Percentiles rank a stretch among this genome's conserved stretches.
phyloP scores from a whole-genome alignment of 2,797 vertebrate species.

The Glyptemys insculpta region DNA sequence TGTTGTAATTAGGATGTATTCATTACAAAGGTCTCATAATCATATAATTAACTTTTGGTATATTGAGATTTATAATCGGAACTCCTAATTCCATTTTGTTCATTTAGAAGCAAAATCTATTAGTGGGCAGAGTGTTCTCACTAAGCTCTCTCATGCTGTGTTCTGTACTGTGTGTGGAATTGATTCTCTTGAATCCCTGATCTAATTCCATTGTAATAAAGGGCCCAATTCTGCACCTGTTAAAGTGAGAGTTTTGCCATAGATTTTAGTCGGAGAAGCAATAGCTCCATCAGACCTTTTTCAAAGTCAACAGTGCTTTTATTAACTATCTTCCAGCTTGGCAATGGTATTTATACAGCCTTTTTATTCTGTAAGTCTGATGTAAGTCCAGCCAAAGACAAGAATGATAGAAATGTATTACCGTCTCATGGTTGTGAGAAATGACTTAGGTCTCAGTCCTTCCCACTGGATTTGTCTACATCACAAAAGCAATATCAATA shows the following conservation, averaged over 20 bases:
- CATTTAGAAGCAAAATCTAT: conserved; percentile 34
- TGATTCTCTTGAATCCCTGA: not conserved
- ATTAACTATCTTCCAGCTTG: not conserved
- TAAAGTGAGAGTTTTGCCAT: not conserved
- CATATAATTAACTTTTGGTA: conserved; percentile 27
- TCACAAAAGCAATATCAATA: not conserved
- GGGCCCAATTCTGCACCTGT: not conserved
- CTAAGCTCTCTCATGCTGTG: not conserved
- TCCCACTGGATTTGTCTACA: not conserved
- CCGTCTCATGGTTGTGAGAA: not conserved
- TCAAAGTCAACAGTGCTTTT: not conserved
- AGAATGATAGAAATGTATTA: accelerated
- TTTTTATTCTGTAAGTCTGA: not conserved
- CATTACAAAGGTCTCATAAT: conserved; percentile 53
- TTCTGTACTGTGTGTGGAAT: not conserved
- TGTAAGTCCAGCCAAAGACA: accelerated
- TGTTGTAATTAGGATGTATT: conserved; percentile 65
- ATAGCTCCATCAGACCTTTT: not conserved
- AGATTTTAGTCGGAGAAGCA: not conserved
- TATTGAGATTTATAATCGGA: conserved; percentile 44
- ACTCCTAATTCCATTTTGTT: conserved; percentile 47
- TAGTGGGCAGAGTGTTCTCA: conserved; percentile 39
- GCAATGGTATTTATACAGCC: accelerated
- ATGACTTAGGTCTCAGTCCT: not conserved
- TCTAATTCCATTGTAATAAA: not conserved